A percentile compares a stretch with the other conserved stretches of the same genome.
phyloP scores from a whole-genome alignment of 2,888 invertebrate genomes.

The Mylabris sibirica region DNA sequence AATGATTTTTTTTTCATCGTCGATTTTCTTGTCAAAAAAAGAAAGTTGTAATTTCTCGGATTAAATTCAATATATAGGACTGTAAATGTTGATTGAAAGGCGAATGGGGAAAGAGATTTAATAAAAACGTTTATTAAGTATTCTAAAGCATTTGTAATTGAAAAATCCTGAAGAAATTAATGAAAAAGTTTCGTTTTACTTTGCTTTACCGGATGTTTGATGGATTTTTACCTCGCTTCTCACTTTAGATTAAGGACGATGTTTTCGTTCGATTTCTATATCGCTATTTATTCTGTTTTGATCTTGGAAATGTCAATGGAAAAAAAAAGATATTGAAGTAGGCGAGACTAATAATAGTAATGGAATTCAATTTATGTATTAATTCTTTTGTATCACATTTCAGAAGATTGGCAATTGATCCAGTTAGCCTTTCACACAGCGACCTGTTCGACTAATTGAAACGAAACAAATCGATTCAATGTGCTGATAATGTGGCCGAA shows the following conservation, averaged over 20 bases:
- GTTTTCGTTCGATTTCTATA: not conserved
- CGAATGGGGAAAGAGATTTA: not conserved
- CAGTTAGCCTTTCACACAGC: not conserved
- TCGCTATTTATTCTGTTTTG: not conserved
- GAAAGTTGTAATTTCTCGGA: not conserved
- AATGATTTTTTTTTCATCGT: not conserved
- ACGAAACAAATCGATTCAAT: constrained; percentile 8
- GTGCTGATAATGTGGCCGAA: constrained; percentile 13
- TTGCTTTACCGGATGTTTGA: constrained; percentile 12
- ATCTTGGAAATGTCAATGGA: not conserved
- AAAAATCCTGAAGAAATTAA: not conserved
- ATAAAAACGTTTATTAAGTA: constrained; percentile 6
- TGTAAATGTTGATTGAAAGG: constrained; percentile 1
- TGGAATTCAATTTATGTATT: not conserved
- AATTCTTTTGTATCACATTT: too few relatives aligned
- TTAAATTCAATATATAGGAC: not conserved
- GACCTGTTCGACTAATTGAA: constrained; percentile 6
- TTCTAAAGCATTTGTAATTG: not conserved
- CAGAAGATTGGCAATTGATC: too few relatives aligned
- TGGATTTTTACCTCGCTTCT: not conserved
- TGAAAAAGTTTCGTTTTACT: constrained; percentile 6
- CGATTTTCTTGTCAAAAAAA: not conserved
- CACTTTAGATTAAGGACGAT: not conserved
- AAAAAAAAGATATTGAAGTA: not conserved
- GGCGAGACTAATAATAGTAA: not conserved